Conservation (phyloP, 2,888 invertebrate species). For the Pandemis heparana region DNA sequence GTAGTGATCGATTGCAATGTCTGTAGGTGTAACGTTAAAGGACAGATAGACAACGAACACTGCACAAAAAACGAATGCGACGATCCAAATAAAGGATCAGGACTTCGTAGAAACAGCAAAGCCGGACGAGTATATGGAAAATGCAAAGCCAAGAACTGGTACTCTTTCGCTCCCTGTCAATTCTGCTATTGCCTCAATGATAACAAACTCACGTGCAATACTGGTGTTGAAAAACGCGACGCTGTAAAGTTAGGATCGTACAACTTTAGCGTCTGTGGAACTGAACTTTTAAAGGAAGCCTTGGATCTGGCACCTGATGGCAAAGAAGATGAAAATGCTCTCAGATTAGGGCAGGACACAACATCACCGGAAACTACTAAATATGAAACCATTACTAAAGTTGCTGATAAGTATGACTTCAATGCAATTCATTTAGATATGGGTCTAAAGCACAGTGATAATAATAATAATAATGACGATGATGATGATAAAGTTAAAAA, state of each 20-base stretch:
- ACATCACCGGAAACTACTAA: not conserved
- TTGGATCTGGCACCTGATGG: conserved; percentile 53
- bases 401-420: not conserved
- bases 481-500: not conserved
- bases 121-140: conserved; percentile 53
- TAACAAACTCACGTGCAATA: conserved; percentile 69
- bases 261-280: conserved; percentile 63
- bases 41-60: conserved; percentile 55
- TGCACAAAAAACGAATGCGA: conserved; percentile 69
- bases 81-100: conserved; percentile 12
- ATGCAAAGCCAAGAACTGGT: conserved; percentile 67
- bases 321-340: conserved; percentile 27
- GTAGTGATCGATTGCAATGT: conserved; percentile 65
- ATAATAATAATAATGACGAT: not conserved
- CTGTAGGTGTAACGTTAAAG: conserved; percentile 63
- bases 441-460: not conserved
- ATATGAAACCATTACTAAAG: not conserved
- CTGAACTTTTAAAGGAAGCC: conserved; percentile 57
- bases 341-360: conserved; percentile 44
- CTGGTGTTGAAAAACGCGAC: conserved; percentile 49
- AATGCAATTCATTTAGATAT: not conserved
- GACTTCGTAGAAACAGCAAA: conserved; percentile 43
- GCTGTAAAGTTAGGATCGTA: conserved; percentile 58
- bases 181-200: conserved; percentile 67
- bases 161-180: conserved; percentile 69